Evolutionary conservation across 2,113 vertebrate species (phyloP).

Genomic region (Nibea albiflora): DNA sequence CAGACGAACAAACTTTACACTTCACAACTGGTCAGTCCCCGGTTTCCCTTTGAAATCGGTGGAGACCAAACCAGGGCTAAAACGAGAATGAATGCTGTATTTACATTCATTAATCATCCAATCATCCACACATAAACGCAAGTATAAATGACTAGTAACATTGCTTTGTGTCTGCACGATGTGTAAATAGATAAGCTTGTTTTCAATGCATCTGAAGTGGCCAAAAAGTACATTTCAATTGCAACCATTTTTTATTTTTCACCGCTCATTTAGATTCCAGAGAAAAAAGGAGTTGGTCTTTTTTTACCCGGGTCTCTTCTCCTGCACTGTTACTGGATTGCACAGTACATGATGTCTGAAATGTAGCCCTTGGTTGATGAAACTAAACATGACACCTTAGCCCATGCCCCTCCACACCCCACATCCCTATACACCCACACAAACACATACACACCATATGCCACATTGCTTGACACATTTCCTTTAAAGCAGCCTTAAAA

Average conservation of each 20-base stretch:
- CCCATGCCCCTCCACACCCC: conserved; percentile 21
- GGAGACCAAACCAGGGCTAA: background rate
- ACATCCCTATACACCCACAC: conserved; percentile 44
- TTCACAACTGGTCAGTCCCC: too few species aligned
- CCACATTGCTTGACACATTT: conserved; percentile 66
- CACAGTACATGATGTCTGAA: conserved; percentile 44
- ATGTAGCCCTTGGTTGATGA: conserved; percentile 54
- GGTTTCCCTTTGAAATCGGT: background rate
- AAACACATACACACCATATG: conserved; percentile 55
- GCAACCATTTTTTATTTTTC: background rate
- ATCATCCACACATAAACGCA: too few species aligned
- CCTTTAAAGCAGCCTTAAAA: conserved; percentile 73
- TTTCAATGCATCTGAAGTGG: background rate
- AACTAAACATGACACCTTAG: conserved; percentile 65
- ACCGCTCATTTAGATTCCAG: background rate
- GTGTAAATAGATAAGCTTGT: background rate
- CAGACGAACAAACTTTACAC: background rate
- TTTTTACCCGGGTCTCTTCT: conserved; percentile 8
- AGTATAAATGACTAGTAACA: background rate
- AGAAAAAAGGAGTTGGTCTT: too few species aligned
- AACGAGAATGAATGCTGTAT: background rate
- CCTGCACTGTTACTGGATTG: conserved; percentile 30
- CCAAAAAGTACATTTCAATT: conserved; percentile 4
- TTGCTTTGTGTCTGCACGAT: background rate
- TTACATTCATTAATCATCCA: background rate